Evolutionary conservation across 64 coral and sea anemone genomes (phyloP).

Genomic region (Dendrophyllia cribrosa): DNA sequence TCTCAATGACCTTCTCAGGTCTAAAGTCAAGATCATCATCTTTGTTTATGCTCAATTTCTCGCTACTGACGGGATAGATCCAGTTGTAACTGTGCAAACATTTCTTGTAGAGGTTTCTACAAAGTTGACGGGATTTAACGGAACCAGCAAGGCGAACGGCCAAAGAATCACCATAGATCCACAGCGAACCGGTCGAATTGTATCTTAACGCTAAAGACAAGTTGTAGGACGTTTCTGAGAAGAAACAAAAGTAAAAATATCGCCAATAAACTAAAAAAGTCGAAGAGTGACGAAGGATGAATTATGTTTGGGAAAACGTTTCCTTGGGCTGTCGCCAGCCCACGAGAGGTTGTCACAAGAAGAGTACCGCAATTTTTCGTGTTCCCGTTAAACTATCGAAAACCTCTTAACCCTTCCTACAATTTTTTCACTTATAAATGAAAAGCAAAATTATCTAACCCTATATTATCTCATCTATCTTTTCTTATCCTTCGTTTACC

Average conservation of each 20-base stretch:
- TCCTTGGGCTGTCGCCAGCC: too few species aligned
- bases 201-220: constrained; percentile 11
- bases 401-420: too few species aligned
- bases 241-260: not conserved
- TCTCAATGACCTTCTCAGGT: constrained; percentile 40
- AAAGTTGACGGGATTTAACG: constrained; percentile 24
- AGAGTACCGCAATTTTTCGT: too few species aligned
- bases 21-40: constrained; percentile 80
- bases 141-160: constrained; percentile 61
- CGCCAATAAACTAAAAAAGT: too few species aligned
- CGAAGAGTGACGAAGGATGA: too few species aligned
- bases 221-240: constrained; percentile 38
- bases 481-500: too few species aligned
- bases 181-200: constrained; percentile 38
- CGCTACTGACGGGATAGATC: constrained; percentile 79
- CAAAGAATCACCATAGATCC: constrained; percentile 84
- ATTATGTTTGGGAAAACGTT: too few species aligned
- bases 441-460: too few species aligned
- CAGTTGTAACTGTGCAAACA: constrained; percentile 80
- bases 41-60: constrained; percentile 23
- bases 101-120: constrained; percentile 21
- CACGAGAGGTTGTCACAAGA: too few species aligned
- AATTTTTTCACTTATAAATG: too few species aligned
- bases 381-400: too few species aligned
- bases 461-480: too few species aligned